A percentile compares a stretch with the other conserved stretches of the same genome.
phyloP scores from a whole-genome alignment of 2,113 vertebrate species.

The Grallaria varia region DNA sequence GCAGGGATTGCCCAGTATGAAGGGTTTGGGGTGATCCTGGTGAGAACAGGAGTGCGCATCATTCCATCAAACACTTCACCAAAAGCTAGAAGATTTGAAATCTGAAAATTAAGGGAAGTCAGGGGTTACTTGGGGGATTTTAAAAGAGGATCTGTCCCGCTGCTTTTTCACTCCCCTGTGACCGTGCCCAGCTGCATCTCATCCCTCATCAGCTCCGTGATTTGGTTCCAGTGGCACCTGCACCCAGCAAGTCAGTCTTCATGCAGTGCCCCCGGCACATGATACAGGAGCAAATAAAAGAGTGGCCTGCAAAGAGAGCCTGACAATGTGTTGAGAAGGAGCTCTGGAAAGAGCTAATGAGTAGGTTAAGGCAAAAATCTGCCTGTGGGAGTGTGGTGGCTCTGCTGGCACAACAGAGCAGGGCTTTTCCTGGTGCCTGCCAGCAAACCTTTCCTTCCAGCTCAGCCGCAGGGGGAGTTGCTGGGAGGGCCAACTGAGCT shows the following conservation, averaged over 20 bases:
- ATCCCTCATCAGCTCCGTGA: not conserved
- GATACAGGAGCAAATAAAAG: not conserved
- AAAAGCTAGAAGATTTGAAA: not conserved
- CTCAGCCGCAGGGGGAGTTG: not conserved
- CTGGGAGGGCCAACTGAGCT: not conserved
- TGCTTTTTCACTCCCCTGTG: not conserved
- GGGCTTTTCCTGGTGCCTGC: not conserved
- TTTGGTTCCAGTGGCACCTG: not conserved
- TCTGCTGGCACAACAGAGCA: not conserved
- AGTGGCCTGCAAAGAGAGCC: not conserved
- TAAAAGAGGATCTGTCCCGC: not conserved
- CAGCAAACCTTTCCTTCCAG: not conserved
- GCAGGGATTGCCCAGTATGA: not conserved
- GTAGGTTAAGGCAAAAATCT: fast-evolving
- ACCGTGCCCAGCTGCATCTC: not conserved
- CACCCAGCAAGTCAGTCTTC: not conserved
- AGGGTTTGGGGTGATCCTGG: not conserved
- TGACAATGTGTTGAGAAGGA: not conserved
- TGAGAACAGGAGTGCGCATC: not conserved
- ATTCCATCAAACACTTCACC: not conserved
- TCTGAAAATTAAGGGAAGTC: not conserved
- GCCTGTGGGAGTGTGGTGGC: not conserved
- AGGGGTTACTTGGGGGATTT: not conserved
- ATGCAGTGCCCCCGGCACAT: not conserved
- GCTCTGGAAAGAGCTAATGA: not conserved